A percentile compares a stretch with the other conserved stretches of the same genome.
These are phyloP conservation scores for Nomada hirtipes DNA, from an alignment of 2,888 invertebrate genomes.

Conservation along the genomic window DNA sequence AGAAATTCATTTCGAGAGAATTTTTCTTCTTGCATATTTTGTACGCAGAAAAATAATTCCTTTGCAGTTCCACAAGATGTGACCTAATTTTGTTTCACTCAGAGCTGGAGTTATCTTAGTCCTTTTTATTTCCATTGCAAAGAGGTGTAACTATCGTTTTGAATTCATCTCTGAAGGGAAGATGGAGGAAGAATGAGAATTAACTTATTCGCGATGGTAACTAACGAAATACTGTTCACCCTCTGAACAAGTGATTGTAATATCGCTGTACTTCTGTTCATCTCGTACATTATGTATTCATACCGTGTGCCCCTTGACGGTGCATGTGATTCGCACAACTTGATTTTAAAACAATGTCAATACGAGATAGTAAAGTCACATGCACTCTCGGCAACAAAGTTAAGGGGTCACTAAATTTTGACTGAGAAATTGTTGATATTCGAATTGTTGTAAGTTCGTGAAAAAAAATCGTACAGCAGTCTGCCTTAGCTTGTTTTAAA, in stretches of 20 bases:
- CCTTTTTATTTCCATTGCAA: conserved; percentile 27
- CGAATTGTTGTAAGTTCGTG: too few relatives aligned
- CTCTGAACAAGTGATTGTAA: not conserved
- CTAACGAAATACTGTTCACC: not conserved
- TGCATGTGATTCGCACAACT: not conserved
- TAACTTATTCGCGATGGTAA: not conserved
- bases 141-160: conserved; percentile 1
- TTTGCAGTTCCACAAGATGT: not conserved
- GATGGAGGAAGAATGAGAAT: not conserved
- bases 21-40: not conserved
- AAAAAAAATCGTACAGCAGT: too few relatives aligned
- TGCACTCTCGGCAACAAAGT: not conserved
- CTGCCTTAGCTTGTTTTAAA: too few relatives aligned
- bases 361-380: conserved; percentile 20
- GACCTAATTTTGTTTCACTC: not conserved
- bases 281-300: conserved; percentile 18
- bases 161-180: not conserved
- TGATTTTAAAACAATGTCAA: conserved; percentile 21
- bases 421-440: too few relatives aligned
- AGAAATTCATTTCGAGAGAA: not conserved
- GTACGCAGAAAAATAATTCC: not conserved
- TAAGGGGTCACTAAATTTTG: not conserved
- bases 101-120: not conserved
- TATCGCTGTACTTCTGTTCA: not conserved
- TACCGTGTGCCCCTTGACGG: not conserved